phyloP scores from a whole-genome alignment of 2,797 vertebrate species.

The Antrozous pallidus region DNA sequence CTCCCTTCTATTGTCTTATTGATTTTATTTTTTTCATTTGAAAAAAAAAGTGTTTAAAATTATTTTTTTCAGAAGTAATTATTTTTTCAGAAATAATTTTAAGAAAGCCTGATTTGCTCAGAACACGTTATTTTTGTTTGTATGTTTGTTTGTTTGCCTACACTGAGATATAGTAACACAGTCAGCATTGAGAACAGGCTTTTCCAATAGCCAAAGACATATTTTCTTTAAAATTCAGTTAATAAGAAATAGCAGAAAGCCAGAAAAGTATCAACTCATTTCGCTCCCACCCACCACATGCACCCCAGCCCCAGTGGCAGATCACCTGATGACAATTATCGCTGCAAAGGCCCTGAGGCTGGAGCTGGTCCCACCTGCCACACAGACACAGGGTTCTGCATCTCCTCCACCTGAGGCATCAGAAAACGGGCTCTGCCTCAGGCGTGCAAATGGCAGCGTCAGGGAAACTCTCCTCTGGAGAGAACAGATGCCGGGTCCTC shows the following conservation, averaged over 20 bases:
- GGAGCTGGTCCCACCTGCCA: background rate
- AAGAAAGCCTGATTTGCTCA: background rate
- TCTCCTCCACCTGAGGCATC: background rate
- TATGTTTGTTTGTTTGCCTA: fast-evolving
- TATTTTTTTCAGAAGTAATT: background rate
- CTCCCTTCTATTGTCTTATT: background rate
- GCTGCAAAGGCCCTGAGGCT: background rate
- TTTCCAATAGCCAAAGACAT: background rate
- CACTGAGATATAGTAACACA: background rate
- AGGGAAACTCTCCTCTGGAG: background rate
- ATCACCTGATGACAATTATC: background rate
- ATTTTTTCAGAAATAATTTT: background rate
- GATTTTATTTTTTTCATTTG: background rate
- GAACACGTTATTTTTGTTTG: background rate
- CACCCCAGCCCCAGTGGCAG: background rate
- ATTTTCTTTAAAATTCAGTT: background rate
- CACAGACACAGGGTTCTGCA: background rate
- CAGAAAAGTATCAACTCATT: background rate
- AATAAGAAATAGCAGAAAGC: background rate
- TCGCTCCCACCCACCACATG: background rate
- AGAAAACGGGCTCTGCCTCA: background rate
- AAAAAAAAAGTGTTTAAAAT: background rate
- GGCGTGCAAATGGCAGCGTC: background rate
- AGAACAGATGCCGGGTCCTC: background rate
- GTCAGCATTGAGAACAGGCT: background rate